These are phyloP conservation scores for Bombus waltoni DNA, from an alignment of 1,140 invertebrate species.

Conservation along the genomic window DNA sequence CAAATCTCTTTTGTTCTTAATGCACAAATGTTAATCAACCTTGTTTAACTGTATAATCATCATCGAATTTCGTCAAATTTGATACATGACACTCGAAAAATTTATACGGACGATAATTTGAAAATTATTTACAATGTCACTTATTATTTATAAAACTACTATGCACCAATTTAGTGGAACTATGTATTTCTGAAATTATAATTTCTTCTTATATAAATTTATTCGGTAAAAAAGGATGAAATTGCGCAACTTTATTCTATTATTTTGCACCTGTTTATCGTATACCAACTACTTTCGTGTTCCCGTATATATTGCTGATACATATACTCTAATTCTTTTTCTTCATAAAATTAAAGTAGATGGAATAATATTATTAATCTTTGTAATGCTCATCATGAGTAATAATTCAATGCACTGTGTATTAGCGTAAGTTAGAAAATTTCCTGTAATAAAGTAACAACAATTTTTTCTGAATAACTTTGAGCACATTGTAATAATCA, in stretches of 20 bases:
- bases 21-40: background rate
- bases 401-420: background rate
- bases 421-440: background rate
- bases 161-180: slow-evolving; percentile 22
- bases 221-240: slow-evolving; percentile 6
- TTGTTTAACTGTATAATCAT: background rate
- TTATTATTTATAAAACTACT: slow-evolving; percentile 21
- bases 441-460: background rate
- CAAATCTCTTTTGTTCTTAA: too few species aligned
- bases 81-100: background rate
- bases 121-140: slow-evolving; percentile 23
- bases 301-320: slow-evolving; percentile 38
- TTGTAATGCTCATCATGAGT: background rate
- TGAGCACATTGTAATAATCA: background rate
- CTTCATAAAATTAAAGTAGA: background rate
- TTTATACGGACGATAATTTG: slow-evolving; percentile 15
- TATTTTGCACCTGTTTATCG: slow-evolving; percentile 34
- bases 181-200: slow-evolving; percentile 23
- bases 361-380: background rate
- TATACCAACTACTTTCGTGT: slow-evolving; percentile 49
- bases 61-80: background rate
- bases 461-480: background rate
- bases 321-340: background rate
- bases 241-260: slow-evolving; percentile 24
- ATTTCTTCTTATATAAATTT: slow-evolving; percentile 19